Percentiles rank a stretch among this genome's conserved stretches.
These are phyloP conservation scores for Opisthograptis luteolata DNA, from an alignment of 2,888 invertebrate species.

Conservation along the genomic window DNA sequence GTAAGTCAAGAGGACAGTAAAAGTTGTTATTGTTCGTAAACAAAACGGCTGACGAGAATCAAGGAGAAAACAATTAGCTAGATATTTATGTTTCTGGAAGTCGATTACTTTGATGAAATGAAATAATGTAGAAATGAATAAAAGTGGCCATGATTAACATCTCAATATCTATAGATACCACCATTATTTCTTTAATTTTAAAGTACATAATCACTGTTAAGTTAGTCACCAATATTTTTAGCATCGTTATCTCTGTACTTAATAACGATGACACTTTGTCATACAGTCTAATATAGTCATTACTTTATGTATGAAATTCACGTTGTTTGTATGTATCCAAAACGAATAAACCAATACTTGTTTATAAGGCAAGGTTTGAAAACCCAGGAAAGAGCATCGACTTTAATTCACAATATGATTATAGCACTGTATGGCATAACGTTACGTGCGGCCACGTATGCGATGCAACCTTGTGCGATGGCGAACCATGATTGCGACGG, in stretches of 20 bases:
- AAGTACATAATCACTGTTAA: too few relatives aligned
- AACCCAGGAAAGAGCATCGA: slow-evolving; percentile 22
- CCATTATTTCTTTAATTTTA: too few relatives aligned
- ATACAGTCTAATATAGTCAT: too few relatives aligned
- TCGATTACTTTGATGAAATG: background rate
- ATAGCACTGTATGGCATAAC: slow-evolving; percentile 53
- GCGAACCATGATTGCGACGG: slow-evolving; percentile 64
- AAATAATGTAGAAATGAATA: too few relatives aligned
- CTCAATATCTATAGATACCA: too few relatives aligned
- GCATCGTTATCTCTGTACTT: too few relatives aligned
- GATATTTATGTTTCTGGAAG: background rate
- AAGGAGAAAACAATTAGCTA: slow-evolving; percentile 40
- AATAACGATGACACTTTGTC: too few relatives aligned
- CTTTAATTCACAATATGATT: slow-evolving; percentile 49
- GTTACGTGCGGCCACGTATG: slow-evolving; percentile 71
- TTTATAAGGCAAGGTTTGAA: slow-evolving; percentile 17
- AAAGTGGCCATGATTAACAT: too few relatives aligned
- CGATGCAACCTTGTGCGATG: slow-evolving; percentile 74
- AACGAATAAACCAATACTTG: background rate
- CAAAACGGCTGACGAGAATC: slow-evolving; percentile 38
- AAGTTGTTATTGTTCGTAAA: slow-evolving; percentile 64
- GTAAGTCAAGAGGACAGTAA: slow-evolving; percentile 61
- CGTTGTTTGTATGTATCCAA: too few relatives aligned
- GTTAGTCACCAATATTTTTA: too few relatives aligned
- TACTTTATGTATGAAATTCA: too few relatives aligned